These are phyloP conservation scores for Aricia agestis DNA, from an alignment of 1,140 invertebrate species.

Conservation along the genomic window DNA sequence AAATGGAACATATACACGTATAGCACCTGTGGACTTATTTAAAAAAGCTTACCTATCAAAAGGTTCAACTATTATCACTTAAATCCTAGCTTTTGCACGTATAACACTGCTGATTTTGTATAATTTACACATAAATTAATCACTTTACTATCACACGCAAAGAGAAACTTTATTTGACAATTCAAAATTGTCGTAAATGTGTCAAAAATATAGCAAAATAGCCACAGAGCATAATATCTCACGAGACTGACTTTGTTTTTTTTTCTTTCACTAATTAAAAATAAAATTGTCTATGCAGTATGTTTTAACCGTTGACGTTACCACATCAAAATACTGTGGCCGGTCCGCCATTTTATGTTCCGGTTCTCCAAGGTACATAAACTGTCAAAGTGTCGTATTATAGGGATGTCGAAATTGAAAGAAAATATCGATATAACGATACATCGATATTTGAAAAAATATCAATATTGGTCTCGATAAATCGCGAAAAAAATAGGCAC, in stretches of 20 bases:
- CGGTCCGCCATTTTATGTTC: too few relatives aligned
- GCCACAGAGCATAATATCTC: background rate
- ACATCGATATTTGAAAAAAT: too few relatives aligned
- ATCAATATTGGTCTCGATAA: too few relatives aligned
- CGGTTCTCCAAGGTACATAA: too few relatives aligned
- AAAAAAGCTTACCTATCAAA: background rate
- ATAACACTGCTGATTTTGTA: background rate
- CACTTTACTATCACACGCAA: background rate
- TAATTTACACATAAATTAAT: background rate
- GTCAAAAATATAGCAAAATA: background rate
- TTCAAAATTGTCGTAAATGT: background rate
- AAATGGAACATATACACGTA: conserved; percentile 37
- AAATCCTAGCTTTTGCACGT: background rate
- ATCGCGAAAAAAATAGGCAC: too few relatives aligned
- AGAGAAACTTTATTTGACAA: background rate
- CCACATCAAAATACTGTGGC: too few relatives aligned
- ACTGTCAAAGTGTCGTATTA: too few relatives aligned
- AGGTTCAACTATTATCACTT: background rate
- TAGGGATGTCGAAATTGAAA: too few relatives aligned
- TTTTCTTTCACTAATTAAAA: too few relatives aligned
- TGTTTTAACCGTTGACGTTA: too few relatives aligned
- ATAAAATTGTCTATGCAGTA: too few relatives aligned
- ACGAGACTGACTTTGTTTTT: background rate
- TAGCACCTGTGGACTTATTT: background rate
- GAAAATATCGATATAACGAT: too few relatives aligned